These are phyloP conservation scores for Drosophila murphyi DNA, from an alignment of 1,140 invertebrate genomes.

Conservation along the genomic window DNA sequence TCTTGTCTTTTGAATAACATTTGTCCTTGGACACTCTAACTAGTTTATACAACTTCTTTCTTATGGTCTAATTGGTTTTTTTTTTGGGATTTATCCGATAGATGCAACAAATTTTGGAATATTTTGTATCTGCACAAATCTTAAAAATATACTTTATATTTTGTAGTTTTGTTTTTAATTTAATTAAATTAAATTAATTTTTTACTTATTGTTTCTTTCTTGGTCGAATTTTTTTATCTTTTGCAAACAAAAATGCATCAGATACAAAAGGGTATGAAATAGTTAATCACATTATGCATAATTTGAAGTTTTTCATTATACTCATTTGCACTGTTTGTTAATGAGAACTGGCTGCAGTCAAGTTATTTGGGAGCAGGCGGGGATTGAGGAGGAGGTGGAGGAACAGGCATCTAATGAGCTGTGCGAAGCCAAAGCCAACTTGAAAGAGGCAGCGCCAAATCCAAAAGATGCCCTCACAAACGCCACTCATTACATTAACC, in stretches of 20 bases:
- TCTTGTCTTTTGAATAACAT: too few species aligned
- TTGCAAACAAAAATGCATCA: too few species aligned
- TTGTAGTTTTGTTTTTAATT: too few species aligned
- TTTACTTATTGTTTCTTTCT: not conserved
- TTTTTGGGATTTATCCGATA: too few species aligned
- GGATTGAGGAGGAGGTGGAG: not conserved
- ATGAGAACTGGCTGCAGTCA: conserved; percentile 23
- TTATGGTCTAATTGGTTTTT: too few species aligned
- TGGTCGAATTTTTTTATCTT: too few species aligned
- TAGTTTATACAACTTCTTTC: too few species aligned
- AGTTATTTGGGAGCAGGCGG: not conserved
- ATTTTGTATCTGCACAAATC: too few species aligned
- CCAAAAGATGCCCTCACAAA: conserved; percentile 16
- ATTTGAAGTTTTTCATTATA: conserved; percentile 15
- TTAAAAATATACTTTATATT: too few species aligned
- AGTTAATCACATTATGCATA: not conserved
- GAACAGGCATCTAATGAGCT: conserved; percentile 43
- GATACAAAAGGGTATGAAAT: not conserved
- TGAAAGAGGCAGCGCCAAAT: conserved; percentile 48
- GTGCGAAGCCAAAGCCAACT: conserved; percentile 28
- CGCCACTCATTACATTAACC: conserved; percentile 14
- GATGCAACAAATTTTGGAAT: too few species aligned
- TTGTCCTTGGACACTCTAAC: too few species aligned
- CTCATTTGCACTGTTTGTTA: conserved; percentile 26
- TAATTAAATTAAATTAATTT: not conserved